Percentiles rank a stretch among this genome's conserved stretches.
Evolutionary conservation across 2,113 vertebrate species (phyloP).

Genomic region (Anhinga anhinga): DNA sequence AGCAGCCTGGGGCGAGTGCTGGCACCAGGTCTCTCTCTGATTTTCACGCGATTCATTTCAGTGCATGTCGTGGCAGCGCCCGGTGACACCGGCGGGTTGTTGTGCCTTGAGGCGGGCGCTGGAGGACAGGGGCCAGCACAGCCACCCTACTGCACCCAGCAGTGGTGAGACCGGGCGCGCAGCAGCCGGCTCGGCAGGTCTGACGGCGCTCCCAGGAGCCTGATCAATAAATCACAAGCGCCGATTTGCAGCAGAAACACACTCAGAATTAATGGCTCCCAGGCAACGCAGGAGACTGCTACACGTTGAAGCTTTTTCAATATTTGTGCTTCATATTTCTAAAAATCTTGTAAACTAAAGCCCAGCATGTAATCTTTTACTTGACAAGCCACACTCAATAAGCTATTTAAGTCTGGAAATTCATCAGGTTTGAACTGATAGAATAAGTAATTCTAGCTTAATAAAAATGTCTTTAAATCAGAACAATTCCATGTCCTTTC

Average conservation of each 20-base stretch:
- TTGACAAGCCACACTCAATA: slow-evolving; percentile 18
- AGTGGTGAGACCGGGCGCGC: accelerated
- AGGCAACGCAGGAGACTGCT: not conserved
- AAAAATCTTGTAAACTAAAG: slow-evolving; percentile 37
- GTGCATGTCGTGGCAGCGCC: accelerated
- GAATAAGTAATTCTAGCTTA: slow-evolving; percentile 24
- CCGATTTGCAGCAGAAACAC: not conserved
- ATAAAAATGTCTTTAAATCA: slow-evolving; percentile 31
- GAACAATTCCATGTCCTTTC: not conserved
- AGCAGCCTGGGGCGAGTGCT: accelerated
- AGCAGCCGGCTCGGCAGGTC: not conserved
- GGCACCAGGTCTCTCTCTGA: not conserved
- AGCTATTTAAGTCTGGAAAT: slow-evolving; percentile 35
- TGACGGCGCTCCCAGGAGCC: not conserved
- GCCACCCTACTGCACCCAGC: not conserved
- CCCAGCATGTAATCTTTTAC: slow-evolving; percentile 14
- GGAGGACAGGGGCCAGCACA: not conserved
- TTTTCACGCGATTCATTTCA: accelerated
- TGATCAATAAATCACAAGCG: not conserved
- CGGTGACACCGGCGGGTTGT: accelerated
- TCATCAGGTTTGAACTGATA: slow-evolving; percentile 30
- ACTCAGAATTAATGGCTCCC: not conserved
- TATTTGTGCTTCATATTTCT: slow-evolving; percentile 22
- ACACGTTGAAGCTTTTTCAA: not conserved
- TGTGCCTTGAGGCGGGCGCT: not conserved